These are phyloP conservation scores for Tortricodes alternella DNA, from an alignment of 2,888 invertebrate genomes.

Conservation along the genomic window DNA sequence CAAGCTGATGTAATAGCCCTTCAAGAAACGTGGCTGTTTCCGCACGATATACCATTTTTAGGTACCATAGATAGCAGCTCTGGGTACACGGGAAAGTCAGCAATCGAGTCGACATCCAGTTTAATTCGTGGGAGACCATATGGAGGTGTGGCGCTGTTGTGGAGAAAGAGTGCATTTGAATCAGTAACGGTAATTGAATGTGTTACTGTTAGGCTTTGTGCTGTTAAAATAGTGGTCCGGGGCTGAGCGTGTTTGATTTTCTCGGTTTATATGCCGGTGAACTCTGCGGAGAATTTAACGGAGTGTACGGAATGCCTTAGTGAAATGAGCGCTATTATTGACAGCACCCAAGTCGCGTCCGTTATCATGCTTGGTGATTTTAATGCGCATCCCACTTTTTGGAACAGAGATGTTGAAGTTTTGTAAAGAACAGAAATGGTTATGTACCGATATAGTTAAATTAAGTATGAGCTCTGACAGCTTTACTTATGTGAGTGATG, in stretches of 20 bases:
- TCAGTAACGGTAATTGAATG: neutral
- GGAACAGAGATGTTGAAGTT: neutral
- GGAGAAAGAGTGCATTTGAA: neutral
- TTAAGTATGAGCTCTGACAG: slow-evolving; percentile 1
- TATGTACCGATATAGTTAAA: slow-evolving; percentile 12
- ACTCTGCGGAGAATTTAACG: neutral
- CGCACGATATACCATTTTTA: neutral
- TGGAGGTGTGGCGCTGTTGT: neutral
- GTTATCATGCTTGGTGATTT: slow-evolving; percentile 13
- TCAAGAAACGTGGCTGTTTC: neutral
- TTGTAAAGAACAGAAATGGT: slow-evolving; percentile 8
- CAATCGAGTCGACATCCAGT: neutral
- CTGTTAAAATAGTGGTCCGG: neutral
- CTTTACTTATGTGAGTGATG: slow-evolving; percentile 14
- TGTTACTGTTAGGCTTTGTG: neutral
- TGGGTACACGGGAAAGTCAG: neutral
- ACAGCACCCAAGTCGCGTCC: neutral
- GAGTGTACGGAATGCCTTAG: slow-evolving; percentile 4
- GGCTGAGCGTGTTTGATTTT: no score
- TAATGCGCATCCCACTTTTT: neutral
- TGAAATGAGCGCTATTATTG: slow-evolving; percentile 6
- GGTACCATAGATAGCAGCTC: neutral
- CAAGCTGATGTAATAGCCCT: neutral
- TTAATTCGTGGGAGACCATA: neutral
- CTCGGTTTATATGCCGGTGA: neutral